A percentile compares a stretch with the other conserved stretches of the same genome.
Conservation (phyloP, 2,797 vertebrate genomes). For the Sphenopsis melanotis region DNA sequence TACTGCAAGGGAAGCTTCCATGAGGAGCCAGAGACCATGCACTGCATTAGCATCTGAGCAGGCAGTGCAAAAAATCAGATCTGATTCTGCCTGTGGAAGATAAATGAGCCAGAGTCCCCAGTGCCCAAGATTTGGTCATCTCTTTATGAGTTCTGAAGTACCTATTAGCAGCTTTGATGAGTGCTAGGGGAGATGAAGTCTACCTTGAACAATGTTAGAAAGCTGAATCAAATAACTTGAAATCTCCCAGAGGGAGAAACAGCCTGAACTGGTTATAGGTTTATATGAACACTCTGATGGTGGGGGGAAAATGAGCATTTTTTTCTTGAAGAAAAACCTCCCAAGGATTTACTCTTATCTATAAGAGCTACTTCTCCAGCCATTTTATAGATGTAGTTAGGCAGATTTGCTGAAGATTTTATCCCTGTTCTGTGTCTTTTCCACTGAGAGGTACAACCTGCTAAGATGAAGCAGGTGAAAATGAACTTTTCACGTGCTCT, state of each 20-base stretch:
- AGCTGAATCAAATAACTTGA: constrained; percentile 78
- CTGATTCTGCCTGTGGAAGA: constrained; percentile 77
- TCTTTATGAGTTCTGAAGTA: constrained; percentile 83
- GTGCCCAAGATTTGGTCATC: constrained; percentile 77
- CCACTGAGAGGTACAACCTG: background rate
- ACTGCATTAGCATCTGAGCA: constrained; percentile 60
- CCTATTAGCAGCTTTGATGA: constrained; percentile 82
- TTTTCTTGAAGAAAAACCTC: constrained; percentile 37
- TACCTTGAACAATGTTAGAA: constrained; percentile 79
- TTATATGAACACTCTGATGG: constrained; percentile 67
- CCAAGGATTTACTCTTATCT: constrained; percentile 68
- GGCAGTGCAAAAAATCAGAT: constrained; percentile 77
- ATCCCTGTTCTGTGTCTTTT: background rate
- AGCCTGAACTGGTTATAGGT: constrained; percentile 70
- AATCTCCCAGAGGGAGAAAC: constrained; percentile 74
- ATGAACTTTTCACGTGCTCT: background rate
- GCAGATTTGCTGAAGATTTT: constrained; percentile 30
- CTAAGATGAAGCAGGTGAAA: background rate
- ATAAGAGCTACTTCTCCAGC: constrained; percentile 52
- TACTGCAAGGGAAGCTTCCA: constrained; percentile 40
- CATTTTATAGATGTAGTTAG: constrained; percentile 45
- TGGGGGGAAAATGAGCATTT: background rate
- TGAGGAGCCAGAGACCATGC: constrained; percentile 45
- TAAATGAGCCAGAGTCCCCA: constrained; percentile 78
- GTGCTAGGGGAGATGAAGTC: constrained; percentile 80